Percentiles rank a stretch among this genome's conserved stretches.
Conservation (phyloP, 37 sponge, comb jelly and placozoan genomes). For the Aplysina aerophoba region DNA sequence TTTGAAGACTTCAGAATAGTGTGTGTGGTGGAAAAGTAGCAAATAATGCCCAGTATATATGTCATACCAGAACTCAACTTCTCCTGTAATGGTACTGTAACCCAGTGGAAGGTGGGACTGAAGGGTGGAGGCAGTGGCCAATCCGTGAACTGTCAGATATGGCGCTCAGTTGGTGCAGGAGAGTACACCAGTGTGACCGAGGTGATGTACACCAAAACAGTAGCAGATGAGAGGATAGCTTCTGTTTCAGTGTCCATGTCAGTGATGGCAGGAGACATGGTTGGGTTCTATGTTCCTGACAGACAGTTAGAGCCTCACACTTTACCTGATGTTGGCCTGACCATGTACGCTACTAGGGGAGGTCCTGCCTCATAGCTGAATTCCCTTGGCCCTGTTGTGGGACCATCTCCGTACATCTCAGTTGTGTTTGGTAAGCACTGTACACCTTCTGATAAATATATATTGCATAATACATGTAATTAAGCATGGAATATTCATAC, state of each 20-base stretch:
- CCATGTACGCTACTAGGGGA: too few species aligned
- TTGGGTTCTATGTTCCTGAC: slow-evolving; percentile 6
- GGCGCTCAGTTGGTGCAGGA: neutral
- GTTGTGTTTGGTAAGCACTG: too few species aligned
- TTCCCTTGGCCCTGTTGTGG: too few species aligned
- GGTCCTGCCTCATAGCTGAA: too few species aligned
- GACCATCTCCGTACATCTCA: too few species aligned
- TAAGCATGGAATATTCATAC: too few species aligned
- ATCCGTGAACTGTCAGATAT: neutral
- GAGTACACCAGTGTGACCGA: neutral
- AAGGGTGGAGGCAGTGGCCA: neutral
- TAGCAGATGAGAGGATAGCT: neutral
- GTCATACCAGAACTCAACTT: neutral
- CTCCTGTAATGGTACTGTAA: slow-evolving; percentile 23
- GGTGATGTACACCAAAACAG: slow-evolving; percentile 16
- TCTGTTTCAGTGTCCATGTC: neutral
- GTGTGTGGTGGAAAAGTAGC: neutral
- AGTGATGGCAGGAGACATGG: slow-evolving; percentile 25
- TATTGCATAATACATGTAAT: too few species aligned
- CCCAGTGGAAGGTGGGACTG: slow-evolving; percentile 26
- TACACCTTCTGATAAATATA: too few species aligned
- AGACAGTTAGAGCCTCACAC: too few species aligned
- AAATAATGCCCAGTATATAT: neutral
- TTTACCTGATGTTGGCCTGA: too few species aligned
- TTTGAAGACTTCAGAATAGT: slow-evolving; percentile 5